phyloP scores from a whole-genome alignment of 2,113 vertebrate species.

The Prionailurus bengalensis region DNA sequence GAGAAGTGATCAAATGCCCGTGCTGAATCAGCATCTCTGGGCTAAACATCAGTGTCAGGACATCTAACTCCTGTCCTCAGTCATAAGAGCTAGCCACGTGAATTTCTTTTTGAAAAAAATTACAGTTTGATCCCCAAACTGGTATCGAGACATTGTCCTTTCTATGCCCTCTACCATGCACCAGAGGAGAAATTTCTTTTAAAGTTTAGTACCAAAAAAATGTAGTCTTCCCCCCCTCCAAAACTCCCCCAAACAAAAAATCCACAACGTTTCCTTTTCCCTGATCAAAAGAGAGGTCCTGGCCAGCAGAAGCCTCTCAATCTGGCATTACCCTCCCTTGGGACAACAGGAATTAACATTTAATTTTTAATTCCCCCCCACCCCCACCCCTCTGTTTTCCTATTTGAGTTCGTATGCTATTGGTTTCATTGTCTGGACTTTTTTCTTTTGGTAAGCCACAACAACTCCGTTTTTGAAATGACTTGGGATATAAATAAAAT shows the following conservation, averaged over 20 bases:
- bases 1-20: neutral
- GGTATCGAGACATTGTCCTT: neutral
- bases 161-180: neutral
- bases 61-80: neutral
- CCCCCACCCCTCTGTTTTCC: neutral
- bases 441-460: neutral
- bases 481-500: neutral
- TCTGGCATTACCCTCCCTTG: too few relatives aligned
- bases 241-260: neutral
- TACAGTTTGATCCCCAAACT: neutral
- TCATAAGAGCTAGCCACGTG: neutral
- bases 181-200: neutral
- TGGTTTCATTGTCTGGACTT: neutral
- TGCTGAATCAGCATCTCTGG: neutral
- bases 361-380: neutral
- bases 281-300: neutral
- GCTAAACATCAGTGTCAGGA: neutral
- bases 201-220: neutral
- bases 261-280: neutral
- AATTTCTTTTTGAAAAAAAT: neutral
- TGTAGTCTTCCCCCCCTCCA: neutral
- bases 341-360: neutral
- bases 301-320: neutral
- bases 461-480: neutral
- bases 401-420: neutral